Base-by-base conservation (phyloP, 2,888 invertebrate genomes). In the Pollenia angustigena region DNA sequence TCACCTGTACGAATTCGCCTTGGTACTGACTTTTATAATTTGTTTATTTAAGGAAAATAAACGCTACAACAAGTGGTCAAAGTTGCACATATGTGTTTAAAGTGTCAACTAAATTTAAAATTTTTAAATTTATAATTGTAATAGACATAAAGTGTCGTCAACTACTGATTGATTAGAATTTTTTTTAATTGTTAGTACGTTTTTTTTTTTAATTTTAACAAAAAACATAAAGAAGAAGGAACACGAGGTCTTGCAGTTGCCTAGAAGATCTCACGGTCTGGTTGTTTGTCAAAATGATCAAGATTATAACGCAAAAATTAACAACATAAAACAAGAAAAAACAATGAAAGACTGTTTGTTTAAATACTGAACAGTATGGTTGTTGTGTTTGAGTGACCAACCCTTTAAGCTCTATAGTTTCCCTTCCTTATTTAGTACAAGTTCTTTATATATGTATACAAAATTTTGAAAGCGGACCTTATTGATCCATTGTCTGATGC, bases 211-310 rank as follows among this genome's bases (percentile, higher is more conserved):
- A 69, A 81, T 79, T 79, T 78, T 75, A 71, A 79, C 48, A 81
- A 68, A 68, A 42, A 44, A 66, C 56, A 14, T 14, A n/a, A 14
- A 3, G 16, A 14, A 62, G n/a, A 62, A 9, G n/a, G 40, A 52
- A 60, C 46, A 62, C 79, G 84, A 79, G 84, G 84, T 74, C 72
- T 71, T 72, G 56, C 50, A 71, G 60, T 80, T 75, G 80, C 86
- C 83, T 82, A 82, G 78, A 81, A 78, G 72, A 79, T 69, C 68
- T 80, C 64, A 79, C 78, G 82, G 83, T 79, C 82, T 86, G 85
- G 71, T 79, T 78, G 86, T 71, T 79, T 86, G 79, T 80, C 79
- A 69, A 69, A 82, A 85, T 82, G 44, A 82, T 85, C 85, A 82
- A 85, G 85, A 85, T 85, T 82, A 69, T 82, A 74, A 64, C 1